Percentiles rank a stretch among this genome's conserved stretches.
These are phyloP conservation scores for Pyralis farinalis DNA, from an alignment of 2,888 invertebrate species.

Conservation along the genomic window DNA sequence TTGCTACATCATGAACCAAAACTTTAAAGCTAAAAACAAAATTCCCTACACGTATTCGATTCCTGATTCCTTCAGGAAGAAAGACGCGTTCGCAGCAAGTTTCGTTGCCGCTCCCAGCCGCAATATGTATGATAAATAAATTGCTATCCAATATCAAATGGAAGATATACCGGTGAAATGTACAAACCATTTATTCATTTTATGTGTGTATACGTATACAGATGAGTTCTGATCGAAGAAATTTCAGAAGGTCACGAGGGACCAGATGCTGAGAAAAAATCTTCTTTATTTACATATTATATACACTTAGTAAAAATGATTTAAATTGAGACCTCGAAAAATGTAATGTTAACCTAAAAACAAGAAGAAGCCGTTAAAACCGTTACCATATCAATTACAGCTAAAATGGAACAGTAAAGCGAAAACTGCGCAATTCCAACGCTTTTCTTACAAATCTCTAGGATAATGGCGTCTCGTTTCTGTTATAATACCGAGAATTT, in stretches of 20 bases:
- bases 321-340: no score
- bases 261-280: no score
- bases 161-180: conserved; percentile 73
- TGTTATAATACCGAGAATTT: conserved; percentile 47
- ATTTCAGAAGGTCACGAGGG: no score
- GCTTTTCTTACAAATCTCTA: conserved; percentile 32
- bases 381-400: background rate
- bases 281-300: no score
- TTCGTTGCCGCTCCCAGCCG: conserved; percentile 58
- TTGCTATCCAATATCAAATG: conserved; percentile 80
- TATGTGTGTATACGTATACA: background rate
- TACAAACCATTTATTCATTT: conserved; percentile 42
- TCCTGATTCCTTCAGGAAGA: conserved; percentile 68
- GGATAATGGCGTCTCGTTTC: conserved; percentile 35
- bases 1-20: conserved; percentile 32
- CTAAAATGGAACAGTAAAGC: background rate
- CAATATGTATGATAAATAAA: conserved; percentile 82
- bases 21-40: conserved; percentile 41
- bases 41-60: conserved; percentile 72
- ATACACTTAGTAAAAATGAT: no score
- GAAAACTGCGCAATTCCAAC: conserved; percentile 22
- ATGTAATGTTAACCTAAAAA: no score
- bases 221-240: no score
- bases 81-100: conserved; percentile 59
- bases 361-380: no score